phyloP scores from a whole-genome alignment of 2,113 vertebrate genomes.

The Semicossyphus pulcher region DNA sequence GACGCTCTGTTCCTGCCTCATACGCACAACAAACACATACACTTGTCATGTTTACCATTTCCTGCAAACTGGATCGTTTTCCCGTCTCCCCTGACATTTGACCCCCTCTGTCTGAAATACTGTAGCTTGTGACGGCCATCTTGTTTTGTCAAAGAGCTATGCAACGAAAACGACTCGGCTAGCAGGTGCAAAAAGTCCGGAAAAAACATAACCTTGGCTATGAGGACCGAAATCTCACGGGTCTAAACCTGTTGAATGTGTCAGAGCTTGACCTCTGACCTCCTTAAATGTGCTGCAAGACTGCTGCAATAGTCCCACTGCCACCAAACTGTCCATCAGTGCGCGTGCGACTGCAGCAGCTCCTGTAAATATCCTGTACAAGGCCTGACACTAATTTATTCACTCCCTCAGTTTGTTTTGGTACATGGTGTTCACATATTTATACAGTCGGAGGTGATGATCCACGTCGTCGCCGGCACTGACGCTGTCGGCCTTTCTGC shows the following conservation, averaged over 20 bases:
- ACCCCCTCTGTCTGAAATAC: slow-evolving; percentile 39
- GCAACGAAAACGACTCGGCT: slow-evolving; percentile 65
- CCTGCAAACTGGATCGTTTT: slow-evolving; percentile 60
- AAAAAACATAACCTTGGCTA: slow-evolving; percentile 15
- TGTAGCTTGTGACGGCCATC: slow-evolving; percentile 64
- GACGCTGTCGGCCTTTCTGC: slow-evolving; percentile 68
- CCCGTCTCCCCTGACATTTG: not conserved
- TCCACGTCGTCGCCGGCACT: not conserved
- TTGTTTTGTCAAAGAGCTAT: slow-evolving; percentile 74
- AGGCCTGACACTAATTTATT: slow-evolving; percentile 86
- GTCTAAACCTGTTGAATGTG: slow-evolving; percentile 87
- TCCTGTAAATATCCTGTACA: slow-evolving; percentile 79
- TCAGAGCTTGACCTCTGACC: slow-evolving; percentile 82
- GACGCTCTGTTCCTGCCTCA: slow-evolving; percentile 14
- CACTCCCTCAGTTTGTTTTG: slow-evolving; percentile 61
- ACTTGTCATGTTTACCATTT: slow-evolving; percentile 54
- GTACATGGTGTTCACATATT: slow-evolving; percentile 71
- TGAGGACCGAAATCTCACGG: slow-evolving; percentile 53
- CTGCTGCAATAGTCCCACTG: slow-evolving; percentile 83
- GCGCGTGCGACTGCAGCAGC: slow-evolving; percentile 62
- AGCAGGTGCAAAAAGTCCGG: slow-evolving; percentile 46
- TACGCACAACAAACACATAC: slow-evolving; percentile 54
- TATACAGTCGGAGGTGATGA: slow-evolving; percentile 68
- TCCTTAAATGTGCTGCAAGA: slow-evolving; percentile 81
- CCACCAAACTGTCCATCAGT: slow-evolving; percentile 58